Conservation (phyloP, 2,113 vertebrate genomes). For the Campylomormyrus numenius region DNA sequence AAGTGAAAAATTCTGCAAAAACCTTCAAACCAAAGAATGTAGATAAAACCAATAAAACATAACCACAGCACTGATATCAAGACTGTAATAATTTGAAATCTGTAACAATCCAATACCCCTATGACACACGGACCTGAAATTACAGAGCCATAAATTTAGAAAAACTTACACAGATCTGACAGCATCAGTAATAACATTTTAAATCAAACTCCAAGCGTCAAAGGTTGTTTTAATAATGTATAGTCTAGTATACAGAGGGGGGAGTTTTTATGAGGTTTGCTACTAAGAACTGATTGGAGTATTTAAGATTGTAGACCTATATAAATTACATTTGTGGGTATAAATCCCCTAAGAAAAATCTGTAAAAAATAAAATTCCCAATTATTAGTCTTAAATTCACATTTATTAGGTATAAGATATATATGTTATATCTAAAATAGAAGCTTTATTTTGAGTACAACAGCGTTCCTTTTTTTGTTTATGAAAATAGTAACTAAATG, state of each 20-base stretch:
- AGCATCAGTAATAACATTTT: constrained; percentile 11
- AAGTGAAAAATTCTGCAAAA: background rate
- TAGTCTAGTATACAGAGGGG: background rate
- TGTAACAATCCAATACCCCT: background rate
- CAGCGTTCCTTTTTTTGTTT: background rate
- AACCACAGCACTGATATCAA: background rate
- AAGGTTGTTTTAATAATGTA: constrained; percentile 11
- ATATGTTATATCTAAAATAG: background rate
- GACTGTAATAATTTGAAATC: background rate
- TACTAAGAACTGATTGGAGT: background rate
- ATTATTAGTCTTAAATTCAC: background rate
- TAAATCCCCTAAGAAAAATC: background rate
- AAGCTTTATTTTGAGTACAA: background rate
- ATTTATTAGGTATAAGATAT: background rate
- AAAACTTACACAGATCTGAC: background rate
- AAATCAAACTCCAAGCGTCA: background rate
- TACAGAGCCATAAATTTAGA: background rate
- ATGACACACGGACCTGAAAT: background rate
- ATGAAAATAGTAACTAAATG: background rate
- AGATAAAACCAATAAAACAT: background rate
- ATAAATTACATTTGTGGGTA: background rate
- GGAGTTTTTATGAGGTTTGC: background rate
- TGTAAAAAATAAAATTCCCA: background rate
- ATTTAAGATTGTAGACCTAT: background rate
- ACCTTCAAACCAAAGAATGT: background rate